phyloP scores from a whole-genome alignment of 2,797 vertebrate species.

The Alectoris magna region DNA sequence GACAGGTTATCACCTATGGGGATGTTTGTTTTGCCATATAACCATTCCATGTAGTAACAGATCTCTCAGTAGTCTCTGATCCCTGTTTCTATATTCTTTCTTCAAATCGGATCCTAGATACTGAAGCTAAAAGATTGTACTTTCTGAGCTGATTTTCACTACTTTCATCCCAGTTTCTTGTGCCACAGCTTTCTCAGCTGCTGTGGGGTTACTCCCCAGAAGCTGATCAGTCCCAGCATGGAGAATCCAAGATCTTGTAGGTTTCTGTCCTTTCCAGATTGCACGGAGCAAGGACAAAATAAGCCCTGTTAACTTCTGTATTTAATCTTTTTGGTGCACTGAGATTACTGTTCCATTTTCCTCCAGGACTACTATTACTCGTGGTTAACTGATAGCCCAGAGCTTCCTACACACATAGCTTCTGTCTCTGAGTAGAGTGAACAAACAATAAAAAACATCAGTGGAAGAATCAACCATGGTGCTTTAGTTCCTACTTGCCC shows the following conservation, averaged over 20 bases:
- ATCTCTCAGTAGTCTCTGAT: not conserved
- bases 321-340: not conserved
- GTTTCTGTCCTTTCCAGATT: not conserved
- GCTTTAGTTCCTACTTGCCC: not conserved
- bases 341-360: not conserved
- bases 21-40: not conserved
- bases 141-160: not conserved
- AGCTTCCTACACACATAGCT: not conserved
- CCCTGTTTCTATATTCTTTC: accelerated
- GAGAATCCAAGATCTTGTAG: not conserved
- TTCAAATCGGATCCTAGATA: not conserved
- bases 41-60: not conserved
- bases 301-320: not conserved
- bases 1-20: not conserved
- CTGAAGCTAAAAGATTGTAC: not conserved
- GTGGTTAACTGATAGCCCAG: not conserved
- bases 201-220: accelerated
- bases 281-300: not conserved
- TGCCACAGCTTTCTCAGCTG: not conserved
- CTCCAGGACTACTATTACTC: not conserved
- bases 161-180: not conserved
- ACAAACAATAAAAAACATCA: not conserved
- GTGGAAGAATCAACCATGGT: not conserved
- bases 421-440: not conserved
- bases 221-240: not conserved